Evolutionary conservation across 2,797 vertebrate species (phyloP).

Genomic region (Myripristis murdjan): DNA sequence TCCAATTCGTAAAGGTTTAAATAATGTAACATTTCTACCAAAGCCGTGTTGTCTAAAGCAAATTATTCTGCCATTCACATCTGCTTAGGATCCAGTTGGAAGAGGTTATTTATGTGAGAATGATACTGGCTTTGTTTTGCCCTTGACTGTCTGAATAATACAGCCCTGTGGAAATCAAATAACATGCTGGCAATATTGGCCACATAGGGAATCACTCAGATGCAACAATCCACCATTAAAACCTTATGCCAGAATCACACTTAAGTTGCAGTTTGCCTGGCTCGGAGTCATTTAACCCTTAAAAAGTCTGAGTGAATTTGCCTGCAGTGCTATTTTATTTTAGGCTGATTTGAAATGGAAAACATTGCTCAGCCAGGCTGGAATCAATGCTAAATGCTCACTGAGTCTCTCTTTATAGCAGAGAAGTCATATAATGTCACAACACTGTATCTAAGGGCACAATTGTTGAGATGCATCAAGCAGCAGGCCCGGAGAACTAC

Average conservation of each 20-base stretch:
- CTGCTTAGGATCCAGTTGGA: conserved; percentile 36
- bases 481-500: too few species aligned
- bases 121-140: conserved; percentile 37
- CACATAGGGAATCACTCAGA: conserved; percentile 37
- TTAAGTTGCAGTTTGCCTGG: conserved; percentile 1
- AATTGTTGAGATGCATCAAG: too few species aligned
- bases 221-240: conserved; percentile 38
- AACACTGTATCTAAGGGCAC: background rate
- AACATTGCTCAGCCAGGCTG: background rate
- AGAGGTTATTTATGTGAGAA: conserved; percentile 38
- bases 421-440: background rate
- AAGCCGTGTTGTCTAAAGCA: conserved; percentile 29
- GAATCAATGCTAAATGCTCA: background rate
- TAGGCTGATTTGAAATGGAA: conserved; percentile 4
- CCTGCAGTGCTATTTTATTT: background rate
- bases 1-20: background rate
- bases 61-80: conserved; percentile 47
- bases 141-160: conserved; percentile 43
- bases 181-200: conserved; percentile 37
- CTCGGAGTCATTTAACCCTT: conserved; percentile 36
- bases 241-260: conserved; percentile 43
- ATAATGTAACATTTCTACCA: background rate
- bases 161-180: conserved; percentile 41
- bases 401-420: background rate
- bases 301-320: conserved; percentile 9